Conservation (phyloP, 2,888 invertebrate species). For the Heliconius aoede region DNA sequence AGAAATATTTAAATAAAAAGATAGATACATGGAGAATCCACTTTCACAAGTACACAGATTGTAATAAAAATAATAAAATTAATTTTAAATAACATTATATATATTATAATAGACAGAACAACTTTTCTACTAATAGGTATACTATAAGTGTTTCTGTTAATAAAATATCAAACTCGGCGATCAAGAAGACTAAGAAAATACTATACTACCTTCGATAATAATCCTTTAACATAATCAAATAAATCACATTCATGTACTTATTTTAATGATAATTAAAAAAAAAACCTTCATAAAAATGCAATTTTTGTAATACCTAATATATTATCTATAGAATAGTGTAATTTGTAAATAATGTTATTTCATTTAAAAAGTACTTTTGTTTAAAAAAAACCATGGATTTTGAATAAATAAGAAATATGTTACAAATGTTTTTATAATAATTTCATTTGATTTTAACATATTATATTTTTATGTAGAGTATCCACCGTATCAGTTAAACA, state of each 20-base stretch:
- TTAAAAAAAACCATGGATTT: not conserved
- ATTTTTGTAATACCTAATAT: constrained; percentile 7
- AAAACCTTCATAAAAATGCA: not conserved
- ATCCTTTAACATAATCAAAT: not conserved
- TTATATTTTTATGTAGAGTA: constrained; percentile 53
- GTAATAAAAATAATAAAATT: not conserved
- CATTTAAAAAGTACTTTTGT: constrained; percentile 20
- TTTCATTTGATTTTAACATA: not conserved
- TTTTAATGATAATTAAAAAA: not conserved
- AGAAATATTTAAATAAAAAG: not conserved
- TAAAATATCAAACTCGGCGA: not conserved
- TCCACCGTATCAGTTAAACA: constrained; percentile 53
- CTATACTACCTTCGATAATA: constrained; percentile 8
- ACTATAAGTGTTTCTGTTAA: not conserved
- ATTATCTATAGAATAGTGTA: not conserved
- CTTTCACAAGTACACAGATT: not conserved
- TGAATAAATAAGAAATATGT: constrained; percentile 11
- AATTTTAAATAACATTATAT: not conserved
- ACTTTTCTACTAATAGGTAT: not conserved
- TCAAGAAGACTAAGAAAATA: not conserved
- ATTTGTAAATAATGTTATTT: constrained; percentile 17
- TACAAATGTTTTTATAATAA: not conserved
- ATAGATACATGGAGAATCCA: too few relatives aligned
- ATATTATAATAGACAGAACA: not conserved
- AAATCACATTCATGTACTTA: constrained; percentile 11